Evolutionary conservation across 64 coral and sea anemone genomes (phyloP), one percentile per base, ranked within the genome.

Genomic region (Montipora foliosa): DNA sequence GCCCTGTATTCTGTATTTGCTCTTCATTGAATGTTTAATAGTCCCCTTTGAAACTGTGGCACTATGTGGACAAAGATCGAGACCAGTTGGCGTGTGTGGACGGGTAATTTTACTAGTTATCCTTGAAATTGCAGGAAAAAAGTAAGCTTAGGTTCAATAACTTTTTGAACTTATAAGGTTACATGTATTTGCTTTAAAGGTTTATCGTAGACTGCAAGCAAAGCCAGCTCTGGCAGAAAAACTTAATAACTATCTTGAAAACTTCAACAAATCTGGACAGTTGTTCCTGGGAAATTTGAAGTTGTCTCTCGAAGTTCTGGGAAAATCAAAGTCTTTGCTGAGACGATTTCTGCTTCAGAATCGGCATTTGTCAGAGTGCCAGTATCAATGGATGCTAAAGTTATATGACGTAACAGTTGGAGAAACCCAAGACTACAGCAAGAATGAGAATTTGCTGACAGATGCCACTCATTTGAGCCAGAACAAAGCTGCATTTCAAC

Each of bases 221-320:
- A 94, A 89, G 53, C 96, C 96, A 64, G 58, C 70, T 3, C 75
- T 97, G 20, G 89, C 89, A 61, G 93, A 97, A 13, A 97, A 97
- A 74, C 85, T 97, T 4, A 61, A 97, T 67, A 95, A 84, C 55
- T 97, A 97, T 69, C 75, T 97, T 37, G 60, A 72, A 7, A 97
- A 97, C 89, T 97, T 97, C 74, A 97, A 95, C 17, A 92, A 97
- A 55, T 94, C 96, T 52, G 79, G 75, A 8, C 77, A 88, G 17
- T 62, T 95, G 72, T 89, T 61, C 47, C 78, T 97, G 64, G 96
- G 96, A 44, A 92, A 82, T 48, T 83, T 92, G 60, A 72, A 89
- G 49, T 69, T 97, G 46, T 83, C 89, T 24, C 78, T 95, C 20
- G 74, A 72, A 14, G 81, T 69, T 49, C 96, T 97, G 59, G 60